Conservation (phyloP, 1,140 invertebrate genomes). For the Reticulitermes speratus region DNA sequence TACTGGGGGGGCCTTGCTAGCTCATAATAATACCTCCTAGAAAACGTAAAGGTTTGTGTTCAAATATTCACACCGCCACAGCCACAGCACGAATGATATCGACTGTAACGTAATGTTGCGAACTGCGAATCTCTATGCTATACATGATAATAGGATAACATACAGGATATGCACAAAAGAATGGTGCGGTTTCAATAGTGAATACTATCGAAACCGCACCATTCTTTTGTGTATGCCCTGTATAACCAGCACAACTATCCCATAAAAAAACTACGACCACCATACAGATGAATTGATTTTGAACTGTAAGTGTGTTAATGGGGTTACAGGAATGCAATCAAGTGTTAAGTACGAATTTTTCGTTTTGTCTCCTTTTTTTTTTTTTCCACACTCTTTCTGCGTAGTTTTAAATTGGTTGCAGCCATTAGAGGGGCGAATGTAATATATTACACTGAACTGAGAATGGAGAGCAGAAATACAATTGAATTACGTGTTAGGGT, state of each 20-base stretch:
- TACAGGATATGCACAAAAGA: no score
- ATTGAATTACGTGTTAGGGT: background rate
- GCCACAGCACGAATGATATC: background rate
- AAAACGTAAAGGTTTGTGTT: no score
- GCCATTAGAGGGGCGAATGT: background rate
- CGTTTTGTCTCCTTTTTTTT: background rate
- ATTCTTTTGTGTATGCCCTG: no score
- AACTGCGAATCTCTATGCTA: no score
- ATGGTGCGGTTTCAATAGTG: no score
- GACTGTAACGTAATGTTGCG: no score
- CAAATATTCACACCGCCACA: no score
- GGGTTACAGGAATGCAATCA: background rate
- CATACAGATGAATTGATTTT: background rate
- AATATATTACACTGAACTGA: background rate
- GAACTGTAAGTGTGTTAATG: slow-evolving; percentile 7
- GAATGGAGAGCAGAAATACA: background rate
- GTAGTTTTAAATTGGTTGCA: background rate
- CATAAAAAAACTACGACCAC: background rate
- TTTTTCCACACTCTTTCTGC: background rate
- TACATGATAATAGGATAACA: no score
- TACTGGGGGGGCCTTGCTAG: no score
- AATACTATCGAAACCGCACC: no score
- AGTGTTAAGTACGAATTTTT: background rate
- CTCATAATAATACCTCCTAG: no score
- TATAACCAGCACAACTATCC: background rate